Base-by-base conservation (phyloP, 2,113 vertebrate genomes). In the Chionodraco myersi region DNA sequence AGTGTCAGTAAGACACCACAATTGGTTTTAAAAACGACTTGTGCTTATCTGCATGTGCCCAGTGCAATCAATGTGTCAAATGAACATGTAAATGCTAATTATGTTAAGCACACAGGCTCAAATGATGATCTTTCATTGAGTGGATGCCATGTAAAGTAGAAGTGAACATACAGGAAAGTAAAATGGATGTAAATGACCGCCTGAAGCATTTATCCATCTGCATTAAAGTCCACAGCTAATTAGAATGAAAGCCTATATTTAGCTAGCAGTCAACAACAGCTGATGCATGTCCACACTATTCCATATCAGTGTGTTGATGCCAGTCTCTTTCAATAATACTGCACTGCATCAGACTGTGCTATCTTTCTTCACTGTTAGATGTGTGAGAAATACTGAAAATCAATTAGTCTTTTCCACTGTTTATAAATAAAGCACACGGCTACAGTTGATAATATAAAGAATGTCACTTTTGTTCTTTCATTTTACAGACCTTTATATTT, bases 151-250 rank as follows among this genome's bases (percentile, higher is more conserved):
- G 49, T 67, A 76, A 12, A 81, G 67, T 30, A 72, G 48, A 78
- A 69, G 52, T 53, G n/a, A 83, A 81, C 73, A 61, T 79, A 18
- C 54, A 34, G 58, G 26, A 62, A 77, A n/a, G 73, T 81, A 74
- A 86, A 85, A 72, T 26, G 36, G 76, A 56, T 21, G 34, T 21
- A 75, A 76, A 86, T 75, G 75, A 90, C 70, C 80, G 67, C 47
- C 59, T 34, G 47, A 56, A 52, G 64, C 66, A 49, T 79, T 75
- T 70, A 68, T 61, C 23, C 67, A 36, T 72, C 77, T 34, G 69
- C 56, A 72, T 68, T 66, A 78, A 72, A n/a, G 49, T 63, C 59
- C 57, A 44, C 10, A 18, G 51, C 73, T 87, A 78, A 90, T 88
- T 83, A 86, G 21, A 70, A 64, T 71, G 63, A 86, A 84, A 85